phyloP scores from a whole-genome alignment of 2,888 invertebrate genomes.

The Euphydryas editha region DNA sequence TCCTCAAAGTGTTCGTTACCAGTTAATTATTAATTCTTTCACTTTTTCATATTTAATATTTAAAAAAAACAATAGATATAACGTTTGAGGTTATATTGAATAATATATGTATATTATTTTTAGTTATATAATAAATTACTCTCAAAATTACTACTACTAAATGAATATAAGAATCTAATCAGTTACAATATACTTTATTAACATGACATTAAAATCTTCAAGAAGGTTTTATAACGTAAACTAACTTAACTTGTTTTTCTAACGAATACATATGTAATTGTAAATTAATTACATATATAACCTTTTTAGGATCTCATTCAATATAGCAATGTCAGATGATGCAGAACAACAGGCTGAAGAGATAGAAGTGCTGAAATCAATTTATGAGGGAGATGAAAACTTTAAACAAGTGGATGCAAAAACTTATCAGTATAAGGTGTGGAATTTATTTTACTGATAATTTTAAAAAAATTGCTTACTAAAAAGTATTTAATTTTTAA shows the following conservation, averaged over 20 bases:
- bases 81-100: conserved; percentile 13
- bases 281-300: too few species aligned
- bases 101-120: not conserved
- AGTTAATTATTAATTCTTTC: too few species aligned
- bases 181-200: too few species aligned
- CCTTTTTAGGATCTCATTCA: conserved; percentile 32
- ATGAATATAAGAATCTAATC: too few species aligned
- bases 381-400: conserved; percentile 95
- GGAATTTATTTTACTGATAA: not conserved
- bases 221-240: too few species aligned
- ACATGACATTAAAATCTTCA: too few species aligned
- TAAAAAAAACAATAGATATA: not conserved
- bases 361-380: conserved; percentile 94
- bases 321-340: conserved; percentile 70
- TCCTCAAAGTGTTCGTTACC: too few species aligned
- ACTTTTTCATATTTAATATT: not conserved
- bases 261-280: too few species aligned
- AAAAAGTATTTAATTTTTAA: not conserved
- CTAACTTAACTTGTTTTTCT: too few species aligned
- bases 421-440: conserved; percentile 95
- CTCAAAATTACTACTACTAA: too few species aligned
- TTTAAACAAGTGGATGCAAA: conserved; percentile 91
- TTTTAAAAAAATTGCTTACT: not conserved
- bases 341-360: conserved; percentile 93
- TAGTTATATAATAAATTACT: too few species aligned